Evolutionary conservation across 2,113 vertebrate genomes (phyloP), one percentile per base, ranked within the genome.

Genomic region (Anser brachyrhynchus): DNA sequence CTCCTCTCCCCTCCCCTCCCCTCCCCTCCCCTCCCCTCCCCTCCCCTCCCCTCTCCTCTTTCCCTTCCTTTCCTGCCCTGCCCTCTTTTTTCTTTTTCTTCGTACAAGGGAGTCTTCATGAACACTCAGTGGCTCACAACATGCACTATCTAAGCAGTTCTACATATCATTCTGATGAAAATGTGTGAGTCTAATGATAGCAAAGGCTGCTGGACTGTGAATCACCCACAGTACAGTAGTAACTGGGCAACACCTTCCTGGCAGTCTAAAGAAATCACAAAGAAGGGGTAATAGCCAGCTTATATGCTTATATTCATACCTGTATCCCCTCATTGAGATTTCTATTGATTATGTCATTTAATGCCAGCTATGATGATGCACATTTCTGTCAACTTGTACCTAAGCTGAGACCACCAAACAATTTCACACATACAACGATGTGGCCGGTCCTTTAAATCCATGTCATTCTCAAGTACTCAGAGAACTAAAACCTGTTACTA

Each of bases 261-360:
- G 17, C 33, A 9, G 11, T 2, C 1, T 8, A 69, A 11, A 22
- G 65, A 31, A n/a, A 19, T 9, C 2, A 5, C 29, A 25, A 4
- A 21, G 44, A 8, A 0, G 10, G 35, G 35, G 61, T 46, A 23
- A 17, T 0, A 37, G 46, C 11, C 49, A 71, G 26, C 35, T 41
- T 7, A n/a, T 14, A 5, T 1, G 5, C 39, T 3, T 3, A 3
- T 0, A 3, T 6, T 33, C 23, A 0, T 4, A 13, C 6, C 11
- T 5, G 14, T 4, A 11, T 28, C 54, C n/a, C n/a, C 61, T 37
- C 39, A 8, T 0, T 0, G 28, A 21, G 29, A 18, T 26, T 28
- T 13, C 33, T 31, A 17, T 3, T 1, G 20, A 2, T 9, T 64
- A 9, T 13, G 37, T 33, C 75, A 44, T 10, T 7, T 41, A 31